Base-by-base conservation (phyloP, 30 jellyfish, hydroid and myxozoan genomes). In the Aurelia sp. region DNA sequence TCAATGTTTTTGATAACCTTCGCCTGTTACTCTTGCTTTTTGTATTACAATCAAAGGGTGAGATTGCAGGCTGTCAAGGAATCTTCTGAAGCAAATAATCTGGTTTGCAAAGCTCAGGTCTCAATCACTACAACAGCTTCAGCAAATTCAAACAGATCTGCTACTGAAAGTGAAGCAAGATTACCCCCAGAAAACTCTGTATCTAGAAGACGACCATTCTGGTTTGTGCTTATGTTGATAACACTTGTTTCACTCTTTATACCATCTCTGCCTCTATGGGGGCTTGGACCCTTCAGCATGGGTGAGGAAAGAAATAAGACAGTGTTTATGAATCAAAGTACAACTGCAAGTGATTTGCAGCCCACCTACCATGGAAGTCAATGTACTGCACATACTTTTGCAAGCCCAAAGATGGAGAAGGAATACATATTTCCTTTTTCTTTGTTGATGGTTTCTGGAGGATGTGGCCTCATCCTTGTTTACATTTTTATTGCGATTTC, bases 391-490 rank as follows among this genome's bases (percentile, higher is more conserved):
- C 80, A 58, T 50, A 84, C 73, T 73, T 84, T 84, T 73, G 87
- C 93, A 18, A 50, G 74, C n/a, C 93, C 93, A 24, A 74, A 73
- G 51, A 71, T 59, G 2, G 93, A 72, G 35, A 84, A 84, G 63
- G 93, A 84, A 38, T 84, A 84, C 82, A 84, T 84, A 3, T 84
- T 84, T 61, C 70, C 68, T 18, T 74, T 84, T 48, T 17, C 93
- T 5, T 53, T 84, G 35, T 75, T 84, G 67, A 84, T 84, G 93
- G 93, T 87, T 3, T 84, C 93, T 24, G 93, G 93, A n/a, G 86
- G 84, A 5, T 84, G 93, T 51, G 35, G 81, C 50, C 65, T 84
- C 27, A 84, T 84, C 21, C 77, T 84, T 67, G 55, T 84, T 1
- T 84, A 71, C 40, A 63, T 76, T 7, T 63, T 84, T 13, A 35